phyloP scores from a whole-genome alignment of 2,113 vertebrate genomes.

The Tringa solitaria region DNA sequence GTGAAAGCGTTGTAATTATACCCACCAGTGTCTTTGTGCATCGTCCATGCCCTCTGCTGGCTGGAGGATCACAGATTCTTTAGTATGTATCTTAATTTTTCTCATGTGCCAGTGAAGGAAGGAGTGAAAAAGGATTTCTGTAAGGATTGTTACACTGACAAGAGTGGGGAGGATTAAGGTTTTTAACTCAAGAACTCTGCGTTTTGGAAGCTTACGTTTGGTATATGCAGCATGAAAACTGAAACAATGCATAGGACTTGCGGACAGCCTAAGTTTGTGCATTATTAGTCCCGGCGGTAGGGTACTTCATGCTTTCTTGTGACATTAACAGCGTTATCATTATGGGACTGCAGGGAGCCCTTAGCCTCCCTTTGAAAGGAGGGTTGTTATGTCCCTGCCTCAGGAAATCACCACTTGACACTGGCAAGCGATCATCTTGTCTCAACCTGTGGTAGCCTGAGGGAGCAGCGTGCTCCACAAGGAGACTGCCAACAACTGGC shows the following conservation, averaged over 20 bases:
- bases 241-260: not conserved
- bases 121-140: not conserved
- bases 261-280: not conserved
- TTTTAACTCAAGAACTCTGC: not conserved
- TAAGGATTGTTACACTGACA: not conserved
- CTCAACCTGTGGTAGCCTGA: not conserved
- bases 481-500: not conserved
- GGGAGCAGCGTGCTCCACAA: not conserved
- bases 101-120: not conserved
- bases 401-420: not conserved
- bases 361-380: not conserved
- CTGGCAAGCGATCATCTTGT: not conserved
- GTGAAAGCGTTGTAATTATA: not conserved
- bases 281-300: not conserved
- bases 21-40: rapidly evolving
- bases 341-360: not conserved
- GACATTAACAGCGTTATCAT: not conserved
- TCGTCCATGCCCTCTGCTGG: not conserved
- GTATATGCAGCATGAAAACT: not conserved
- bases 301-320: not conserved
- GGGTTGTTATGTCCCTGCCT: not conserved
- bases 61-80: not conserved
- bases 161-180: not conserved
- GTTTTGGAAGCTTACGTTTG: not conserved
- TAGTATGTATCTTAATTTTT: not conserved